These are phyloP conservation scores for Sus cebifrons DNA, from an alignment of 2,797 vertebrate genomes.

Conservation along the genomic window DNA sequence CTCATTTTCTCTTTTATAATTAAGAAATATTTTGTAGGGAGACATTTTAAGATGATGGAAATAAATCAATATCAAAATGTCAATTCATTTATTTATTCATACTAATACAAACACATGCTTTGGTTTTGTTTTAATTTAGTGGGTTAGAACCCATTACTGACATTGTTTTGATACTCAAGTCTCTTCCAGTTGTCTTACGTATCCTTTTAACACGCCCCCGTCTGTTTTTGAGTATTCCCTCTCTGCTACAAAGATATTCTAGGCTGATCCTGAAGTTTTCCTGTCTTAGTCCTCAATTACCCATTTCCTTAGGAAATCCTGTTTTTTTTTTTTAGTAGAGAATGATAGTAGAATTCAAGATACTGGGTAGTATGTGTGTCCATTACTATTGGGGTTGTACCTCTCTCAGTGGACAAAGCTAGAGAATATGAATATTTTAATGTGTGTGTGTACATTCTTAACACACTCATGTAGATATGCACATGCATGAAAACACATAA, in stretches of 20 bases:
- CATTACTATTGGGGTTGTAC: background rate
- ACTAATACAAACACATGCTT: background rate
- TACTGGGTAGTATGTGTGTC: background rate
- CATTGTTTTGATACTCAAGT: background rate
- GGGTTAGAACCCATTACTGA: background rate
- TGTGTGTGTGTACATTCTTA: background rate
- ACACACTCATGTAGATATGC: background rate
- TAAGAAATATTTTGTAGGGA: background rate
- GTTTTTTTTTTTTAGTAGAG: background rate
- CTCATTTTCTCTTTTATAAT: conserved; percentile 26
- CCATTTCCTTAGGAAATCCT: conserved; percentile 35
- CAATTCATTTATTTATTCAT: background rate
- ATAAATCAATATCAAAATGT: background rate
- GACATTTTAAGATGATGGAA: background rate
- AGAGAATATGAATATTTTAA: background rate
- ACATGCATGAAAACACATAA: background rate
- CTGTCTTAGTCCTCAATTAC: background rate
- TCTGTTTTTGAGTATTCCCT: background rate
- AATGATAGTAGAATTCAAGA: background rate
- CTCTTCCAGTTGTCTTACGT: background rate
- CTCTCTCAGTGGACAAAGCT: background rate
- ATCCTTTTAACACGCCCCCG: background rate
- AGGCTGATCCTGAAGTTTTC: background rate
- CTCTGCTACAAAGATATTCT: background rate
- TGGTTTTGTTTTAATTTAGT: conserved; percentile 20